phyloP scores from a whole-genome alignment of 2,797 vertebrate genomes.

The Acanthis flammea region DNA sequence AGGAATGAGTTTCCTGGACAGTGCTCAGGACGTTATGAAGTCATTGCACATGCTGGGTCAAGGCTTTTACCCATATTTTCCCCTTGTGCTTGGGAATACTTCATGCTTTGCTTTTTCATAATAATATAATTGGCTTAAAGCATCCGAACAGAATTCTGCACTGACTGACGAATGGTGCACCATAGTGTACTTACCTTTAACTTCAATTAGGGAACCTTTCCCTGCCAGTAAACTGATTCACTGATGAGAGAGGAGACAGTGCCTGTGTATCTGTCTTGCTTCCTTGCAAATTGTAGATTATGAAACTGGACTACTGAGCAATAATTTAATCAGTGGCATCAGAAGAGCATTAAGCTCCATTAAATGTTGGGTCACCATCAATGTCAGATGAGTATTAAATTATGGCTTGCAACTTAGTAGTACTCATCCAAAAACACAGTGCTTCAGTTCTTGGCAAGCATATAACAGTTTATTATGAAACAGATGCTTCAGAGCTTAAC shows the following conservation, averaged over 20 bases:
- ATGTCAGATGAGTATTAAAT: slow-evolving; percentile 69
- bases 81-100: slow-evolving; percentile 10
- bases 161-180: neutral
- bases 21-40: slow-evolving; percentile 62
- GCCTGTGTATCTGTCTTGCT: slow-evolving; percentile 40
- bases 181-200: slow-evolving; percentile 16
- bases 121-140: slow-evolving; percentile 20
- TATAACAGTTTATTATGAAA: slow-evolving; percentile 31
- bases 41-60: slow-evolving; percentile 63
- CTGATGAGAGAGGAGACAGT: slow-evolving; percentile 40
- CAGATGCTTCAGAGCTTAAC: slow-evolving; percentile 52
- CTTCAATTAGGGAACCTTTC: slow-evolving; percentile 43
- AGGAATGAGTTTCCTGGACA: slow-evolving; percentile 64
- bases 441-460: slow-evolving; percentile 60
- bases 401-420: slow-evolving; percentile 60
- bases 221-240: slow-evolving; percentile 22
- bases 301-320: slow-evolving; percentile 60
- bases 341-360: slow-evolving; percentile 66
- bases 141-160: neutral
- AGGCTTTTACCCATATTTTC: slow-evolving; percentile 54
- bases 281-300: slow-evolving; percentile 42
- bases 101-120: neutral
- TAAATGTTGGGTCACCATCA: slow-evolving; percentile 61
- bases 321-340: slow-evolving; percentile 70
- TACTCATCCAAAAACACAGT: slow-evolving; percentile 53